These are phyloP conservation scores for Calyptomena viridis DNA, from an alignment of 2,113 vertebrate species.

Conservation along the genomic window DNA sequence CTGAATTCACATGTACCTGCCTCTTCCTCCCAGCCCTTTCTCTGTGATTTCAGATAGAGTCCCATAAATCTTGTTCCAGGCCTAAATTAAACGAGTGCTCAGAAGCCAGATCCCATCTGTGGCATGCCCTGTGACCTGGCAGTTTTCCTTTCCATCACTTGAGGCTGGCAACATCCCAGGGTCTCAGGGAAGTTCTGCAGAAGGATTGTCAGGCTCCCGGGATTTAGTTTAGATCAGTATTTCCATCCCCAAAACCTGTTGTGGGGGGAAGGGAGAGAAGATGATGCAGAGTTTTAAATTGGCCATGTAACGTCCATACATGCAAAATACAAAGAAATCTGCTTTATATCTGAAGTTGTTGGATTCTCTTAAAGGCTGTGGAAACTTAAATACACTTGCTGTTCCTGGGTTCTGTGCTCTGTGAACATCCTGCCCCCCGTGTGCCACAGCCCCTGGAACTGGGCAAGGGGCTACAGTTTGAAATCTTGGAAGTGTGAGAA, in stretches of 20 bases:
- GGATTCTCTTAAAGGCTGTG: not conserved
- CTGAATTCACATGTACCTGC: conserved; percentile 12
- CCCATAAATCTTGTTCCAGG: conserved; percentile 44
- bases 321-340: not conserved
- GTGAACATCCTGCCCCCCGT: accelerated
- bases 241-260: conserved; percentile 37
- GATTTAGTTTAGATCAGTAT: conserved; percentile 44
- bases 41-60: conserved; percentile 14
- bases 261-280: not conserved
- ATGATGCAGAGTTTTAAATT: not conserved
- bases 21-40: not conserved
- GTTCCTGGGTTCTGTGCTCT: not conserved
- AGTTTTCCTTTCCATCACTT: conserved; percentile 27
- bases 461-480: not conserved
- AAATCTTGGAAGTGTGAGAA: not conserved
- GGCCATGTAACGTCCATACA: not conserved
- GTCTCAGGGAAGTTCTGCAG: conserved; percentile 47
- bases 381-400: not conserved
- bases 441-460: accelerated
- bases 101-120: conserved; percentile 55
- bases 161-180: conserved; percentile 20
- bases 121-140: conserved; percentile 60
- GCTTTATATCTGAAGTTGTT: not conserved
- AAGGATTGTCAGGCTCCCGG: conserved; percentile 46
- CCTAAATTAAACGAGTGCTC: conserved; percentile 44